Base-by-base conservation (phyloP, 2,113 vertebrate species). In the Athene noctua region DNA sequence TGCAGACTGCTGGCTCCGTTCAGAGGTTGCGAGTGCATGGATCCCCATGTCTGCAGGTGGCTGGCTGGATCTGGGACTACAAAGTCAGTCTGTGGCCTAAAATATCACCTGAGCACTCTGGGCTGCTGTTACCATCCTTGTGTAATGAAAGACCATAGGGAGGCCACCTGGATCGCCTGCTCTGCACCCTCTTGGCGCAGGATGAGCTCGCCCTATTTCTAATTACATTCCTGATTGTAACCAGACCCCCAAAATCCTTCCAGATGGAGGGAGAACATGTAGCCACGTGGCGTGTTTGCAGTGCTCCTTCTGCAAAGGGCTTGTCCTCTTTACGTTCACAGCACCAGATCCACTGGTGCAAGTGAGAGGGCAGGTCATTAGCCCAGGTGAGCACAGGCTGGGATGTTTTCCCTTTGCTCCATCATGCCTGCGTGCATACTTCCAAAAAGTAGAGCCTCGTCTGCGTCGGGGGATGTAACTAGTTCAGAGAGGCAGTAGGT, bases 401-500 rank as follows among this genome's bases (percentile, higher is more conserved):
- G 44, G n/a, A 65, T 23, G 23, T 74, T 78, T 27, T 36, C 22
- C 49, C 34, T 46, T n/a, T 6, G 6, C 57, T 36, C 25, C 68
- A 32, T 44, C 3, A 0, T 5, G 11, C 18, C 46, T 38, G 16
- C 0, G 0, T 38, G 15, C 17, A 5, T 57, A 25, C 38, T 87
- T 55, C 54, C 29, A 27, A 19, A 81, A 59, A 36, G 15, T 78
- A 87, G 63, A 80, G 42, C 73, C 36, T 55, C 5, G 1, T 18
- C n/a, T 85, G 54, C 73, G 6, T 21, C 8, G 34, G 46, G n/a
- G 12, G 40, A 4, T 40, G 40, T 59, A 13, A 22, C 40, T 88
- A 68, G 21, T 36, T 82, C 2, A 2, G 34, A 47, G 36, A 17
- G 6, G 13, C 1, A 3, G 4, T 7, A 3, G 30, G 3, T 13